Base-by-base conservation (phyloP, 1,140 invertebrate genomes). In the Calliphora vicina region DNA sequence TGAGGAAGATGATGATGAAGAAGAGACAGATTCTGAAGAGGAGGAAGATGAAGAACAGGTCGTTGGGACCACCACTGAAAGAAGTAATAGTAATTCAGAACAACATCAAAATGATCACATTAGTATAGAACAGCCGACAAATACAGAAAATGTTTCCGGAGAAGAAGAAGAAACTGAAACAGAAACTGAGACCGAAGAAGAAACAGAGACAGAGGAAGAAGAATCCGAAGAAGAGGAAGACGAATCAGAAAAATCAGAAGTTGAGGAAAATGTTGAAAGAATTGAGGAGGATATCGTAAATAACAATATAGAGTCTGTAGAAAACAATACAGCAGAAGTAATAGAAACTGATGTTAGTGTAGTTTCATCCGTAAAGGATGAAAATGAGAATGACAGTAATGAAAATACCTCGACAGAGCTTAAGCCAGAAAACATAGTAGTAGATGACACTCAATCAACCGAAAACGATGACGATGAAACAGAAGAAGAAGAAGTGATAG, bases 121-220 rank as follows among this genome's bases (percentile, higher is more conserved):
- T 4, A 6, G 57, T 25, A 25, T 80, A 20, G 82, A 80, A 26
- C 45, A 29, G 0, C 26, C 83, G 23, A 76, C 29, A 43, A 81
- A 26, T 35, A 67, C 85, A 8, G 86, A 80, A 15, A 82, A 81
- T 0, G 86, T 85, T 35, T 8, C 6, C 8, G 85, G 81, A 6
- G 84, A 82, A 26, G 81, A 67, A 10, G 74, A 43, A n/a, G 83
- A 82, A n/a, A 82, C 45, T 2, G 83, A 84, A 87, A 27, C 83
- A 61, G 43, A 50, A 17, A 42, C 50, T 2, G 20, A 73, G 74
- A 35, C 27, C 15, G 12, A 61, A 84, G 84, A 17, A 85, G 87
- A 82, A 86, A 74, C 42, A 80, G 82, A 35, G 85, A 87, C 25
- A 86, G 86, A 73, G 43, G 35, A 71, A 23, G 83, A 81, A 9